Evolutionary conservation across 2,113 vertebrate genomes (phyloP).

Genomic region (Centrocercus urophasianus): DNA sequence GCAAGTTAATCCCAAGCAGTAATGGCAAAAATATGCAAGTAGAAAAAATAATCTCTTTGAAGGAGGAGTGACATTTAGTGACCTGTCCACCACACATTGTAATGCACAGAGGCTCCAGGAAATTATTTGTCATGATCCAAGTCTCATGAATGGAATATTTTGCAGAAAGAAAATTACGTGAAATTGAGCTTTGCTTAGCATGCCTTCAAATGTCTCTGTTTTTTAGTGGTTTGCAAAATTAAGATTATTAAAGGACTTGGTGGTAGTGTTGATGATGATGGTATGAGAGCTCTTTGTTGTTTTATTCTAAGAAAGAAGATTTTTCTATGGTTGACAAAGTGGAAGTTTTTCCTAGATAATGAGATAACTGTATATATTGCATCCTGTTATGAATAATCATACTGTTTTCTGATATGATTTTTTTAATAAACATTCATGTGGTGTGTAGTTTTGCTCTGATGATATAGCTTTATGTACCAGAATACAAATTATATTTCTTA

Average conservation of each 20-base stretch:
- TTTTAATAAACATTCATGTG: background rate
- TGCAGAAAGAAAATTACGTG: background rate
- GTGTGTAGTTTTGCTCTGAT: background rate
- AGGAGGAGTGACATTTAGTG: background rate
- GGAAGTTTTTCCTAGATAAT: background rate
- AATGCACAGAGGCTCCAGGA: background rate
- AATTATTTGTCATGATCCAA: background rate
- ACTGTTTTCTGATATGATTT: background rate
- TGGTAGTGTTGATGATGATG: background rate
- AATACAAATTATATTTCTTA: slow-evolving; percentile 46
- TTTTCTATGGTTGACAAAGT: background rate
- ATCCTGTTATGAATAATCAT: slow-evolving; percentile 19
- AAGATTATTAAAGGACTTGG: background rate
- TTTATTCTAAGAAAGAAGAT: slow-evolving; percentile 6
- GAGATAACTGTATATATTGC: background rate
- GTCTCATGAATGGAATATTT: background rate
- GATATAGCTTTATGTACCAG: background rate
- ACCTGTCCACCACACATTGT: background rate
- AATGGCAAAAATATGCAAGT: background rate
- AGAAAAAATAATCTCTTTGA: background rate
- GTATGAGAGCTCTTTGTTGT: background rate
- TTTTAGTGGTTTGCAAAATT: background rate
- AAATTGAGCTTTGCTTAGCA: background rate
- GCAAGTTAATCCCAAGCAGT: background rate
- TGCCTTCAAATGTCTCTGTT: background rate